Evolutionary conservation across 2,113 vertebrate genomes (phyloP).

Genomic region (Zosterops hypoxanthus): DNA sequence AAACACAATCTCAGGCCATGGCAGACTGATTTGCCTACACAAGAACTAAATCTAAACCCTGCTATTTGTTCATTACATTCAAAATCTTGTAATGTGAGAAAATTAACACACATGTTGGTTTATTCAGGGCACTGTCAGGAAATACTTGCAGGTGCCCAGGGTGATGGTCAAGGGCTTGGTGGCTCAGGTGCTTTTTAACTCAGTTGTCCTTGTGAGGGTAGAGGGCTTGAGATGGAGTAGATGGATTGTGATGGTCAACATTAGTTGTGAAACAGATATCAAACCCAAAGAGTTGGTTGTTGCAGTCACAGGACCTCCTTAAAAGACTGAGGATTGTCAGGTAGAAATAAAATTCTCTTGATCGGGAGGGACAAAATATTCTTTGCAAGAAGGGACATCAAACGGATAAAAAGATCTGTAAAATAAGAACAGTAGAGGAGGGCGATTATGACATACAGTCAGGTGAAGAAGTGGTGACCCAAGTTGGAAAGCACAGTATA

Average conservation of each 20-base stretch:
- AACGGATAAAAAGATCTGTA: background rate
- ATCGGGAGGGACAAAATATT: background rate
- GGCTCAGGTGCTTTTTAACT: fast-evolving
- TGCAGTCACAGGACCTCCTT: background rate
- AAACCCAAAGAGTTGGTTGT: background rate
- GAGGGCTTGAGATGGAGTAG: background rate
- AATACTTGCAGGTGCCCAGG: background rate
- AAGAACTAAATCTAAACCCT: background rate
- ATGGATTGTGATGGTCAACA: background rate
- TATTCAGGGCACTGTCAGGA: background rate
- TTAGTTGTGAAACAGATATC: background rate
- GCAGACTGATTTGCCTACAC: background rate
- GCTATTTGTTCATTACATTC: background rate
- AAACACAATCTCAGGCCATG: background rate
- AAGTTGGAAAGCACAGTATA: background rate
- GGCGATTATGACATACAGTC: background rate
- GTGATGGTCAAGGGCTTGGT: background rate
- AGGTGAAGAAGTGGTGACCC: background rate
- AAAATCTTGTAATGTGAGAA: background rate
- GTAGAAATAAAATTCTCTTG: background rate
- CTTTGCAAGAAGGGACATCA: background rate
- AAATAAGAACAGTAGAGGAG: background rate
- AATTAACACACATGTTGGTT: background rate
- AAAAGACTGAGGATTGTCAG: background rate
- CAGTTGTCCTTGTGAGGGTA: background rate